These are phyloP conservation scores for Drosophila mimetica DNA, from an alignment of 2,888 invertebrate species.

Conservation along the genomic window DNA sequence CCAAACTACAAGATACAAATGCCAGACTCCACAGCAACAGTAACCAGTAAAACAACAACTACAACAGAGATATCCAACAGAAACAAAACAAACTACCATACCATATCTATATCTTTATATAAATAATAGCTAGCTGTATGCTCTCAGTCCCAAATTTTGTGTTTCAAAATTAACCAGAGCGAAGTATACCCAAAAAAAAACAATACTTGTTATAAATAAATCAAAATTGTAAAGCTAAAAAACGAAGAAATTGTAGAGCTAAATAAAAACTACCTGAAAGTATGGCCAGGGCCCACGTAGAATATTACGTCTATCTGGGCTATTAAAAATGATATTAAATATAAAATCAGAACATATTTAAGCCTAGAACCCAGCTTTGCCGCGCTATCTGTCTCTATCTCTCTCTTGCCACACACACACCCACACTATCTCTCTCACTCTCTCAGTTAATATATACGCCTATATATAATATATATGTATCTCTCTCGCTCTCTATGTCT, in stretches of 20 bases:
- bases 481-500: slow-evolving; percentile 48
- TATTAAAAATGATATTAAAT: not conserved
- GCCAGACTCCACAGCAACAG: slow-evolving; percentile 31
- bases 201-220: slow-evolving; percentile 23
- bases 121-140: slow-evolving; percentile 36
- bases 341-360: slow-evolving; percentile 23
- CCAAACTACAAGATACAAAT: slow-evolving; percentile 39
- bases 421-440: slow-evolving; percentile 20
- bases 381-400: slow-evolving; percentile 30
- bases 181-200: slow-evolving; percentile 14
- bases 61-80: slow-evolving; percentile 29
- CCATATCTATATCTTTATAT: slow-evolving; percentile 29
- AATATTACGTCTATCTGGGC: slow-evolving; percentile 11
- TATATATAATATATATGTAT: slow-evolving; percentile 40
- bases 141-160: slow-evolving; percentile 28
- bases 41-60: slow-evolving; percentile 33
- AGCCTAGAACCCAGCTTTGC: slow-evolving; percentile 39
- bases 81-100: slow-evolving; percentile 24
- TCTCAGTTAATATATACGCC: slow-evolving; percentile 33
- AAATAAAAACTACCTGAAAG: slow-evolving; percentile 2
- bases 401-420: slow-evolving; percentile 20
- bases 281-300: slow-evolving; percentile 14
- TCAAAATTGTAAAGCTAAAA: slow-evolving; percentile 31
- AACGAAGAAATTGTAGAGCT: slow-evolving; percentile 16
- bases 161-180: slow-evolving; percentile 32